Conservation (phyloP, 2,113 vertebrate species). For the Cyanoderma ruficeps region DNA sequence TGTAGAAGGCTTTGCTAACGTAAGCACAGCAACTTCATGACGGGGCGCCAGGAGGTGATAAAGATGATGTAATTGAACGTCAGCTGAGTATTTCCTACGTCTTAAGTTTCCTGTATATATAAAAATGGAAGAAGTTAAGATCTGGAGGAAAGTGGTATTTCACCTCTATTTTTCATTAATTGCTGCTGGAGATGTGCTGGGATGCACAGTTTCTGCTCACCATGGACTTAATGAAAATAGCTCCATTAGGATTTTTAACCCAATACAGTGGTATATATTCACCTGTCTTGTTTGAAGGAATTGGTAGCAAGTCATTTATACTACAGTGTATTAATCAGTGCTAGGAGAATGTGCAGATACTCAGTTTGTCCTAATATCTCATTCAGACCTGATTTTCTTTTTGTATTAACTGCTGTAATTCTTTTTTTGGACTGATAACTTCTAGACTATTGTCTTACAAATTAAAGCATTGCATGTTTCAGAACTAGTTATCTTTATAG, state of each 20-base stretch:
- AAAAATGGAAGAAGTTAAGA: background rate
- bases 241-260: background rate
- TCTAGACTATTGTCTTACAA: background rate
- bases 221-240: background rate
- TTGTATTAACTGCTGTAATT: background rate
- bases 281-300: background rate
- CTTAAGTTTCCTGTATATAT: background rate
- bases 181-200: background rate
- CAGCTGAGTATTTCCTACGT: fast-evolving
- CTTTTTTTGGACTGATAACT: background rate
- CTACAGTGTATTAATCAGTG: background rate
- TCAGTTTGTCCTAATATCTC: background rate
- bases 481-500: background rate
- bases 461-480: background rate
- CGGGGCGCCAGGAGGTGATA: background rate
- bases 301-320: background rate
- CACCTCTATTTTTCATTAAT: background rate
- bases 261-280: background rate
- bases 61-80: background rate
- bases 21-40: background rate
- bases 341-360: background rate
- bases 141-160: background rate
- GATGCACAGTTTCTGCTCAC: background rate
- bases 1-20: background rate
- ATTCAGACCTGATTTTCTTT: background rate